These are phyloP conservation scores for Pentalonia nigronervosa DNA, from an alignment of 1,140 invertebrate species.

Conservation along the genomic window DNA sequence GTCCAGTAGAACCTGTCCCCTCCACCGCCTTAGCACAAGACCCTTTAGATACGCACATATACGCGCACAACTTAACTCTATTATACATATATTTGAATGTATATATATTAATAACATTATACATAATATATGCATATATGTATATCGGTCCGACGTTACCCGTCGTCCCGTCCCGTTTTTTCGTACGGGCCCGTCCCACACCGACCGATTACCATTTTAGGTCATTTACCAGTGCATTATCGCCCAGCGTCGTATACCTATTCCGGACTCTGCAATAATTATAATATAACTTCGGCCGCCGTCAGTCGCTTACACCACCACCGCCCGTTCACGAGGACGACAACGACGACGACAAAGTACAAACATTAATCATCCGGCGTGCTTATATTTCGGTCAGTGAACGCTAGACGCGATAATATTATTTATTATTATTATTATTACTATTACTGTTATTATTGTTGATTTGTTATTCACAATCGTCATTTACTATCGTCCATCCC, in stretches of 20 bases:
- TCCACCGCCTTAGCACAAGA: too few species aligned
- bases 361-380: not conserved
- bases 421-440: not conserved
- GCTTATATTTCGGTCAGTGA: not conserved
- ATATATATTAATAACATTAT: not conserved
- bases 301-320: too few species aligned
- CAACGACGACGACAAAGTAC: not conserved
- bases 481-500: not conserved
- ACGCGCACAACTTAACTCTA: not conserved
- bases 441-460: not conserved
- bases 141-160: not conserved
- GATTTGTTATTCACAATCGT: too few species aligned
- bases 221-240: slow-evolving; percentile 45
- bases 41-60: not conserved
- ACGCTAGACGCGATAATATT: not conserved
- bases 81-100: not conserved
- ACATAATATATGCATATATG: not conserved
- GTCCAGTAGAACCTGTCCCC: too few species aligned
- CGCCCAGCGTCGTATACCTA: not conserved
- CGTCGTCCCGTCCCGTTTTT: slow-evolving; percentile 46
- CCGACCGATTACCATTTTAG: slow-evolving; percentile 54
- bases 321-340: not conserved
- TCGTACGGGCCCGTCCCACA: slow-evolving; percentile 25
- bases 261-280: not conserved
- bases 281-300: not conserved